Conservation (phyloP, 2,113 vertebrate species). For the Leptosomus discolor region DNA sequence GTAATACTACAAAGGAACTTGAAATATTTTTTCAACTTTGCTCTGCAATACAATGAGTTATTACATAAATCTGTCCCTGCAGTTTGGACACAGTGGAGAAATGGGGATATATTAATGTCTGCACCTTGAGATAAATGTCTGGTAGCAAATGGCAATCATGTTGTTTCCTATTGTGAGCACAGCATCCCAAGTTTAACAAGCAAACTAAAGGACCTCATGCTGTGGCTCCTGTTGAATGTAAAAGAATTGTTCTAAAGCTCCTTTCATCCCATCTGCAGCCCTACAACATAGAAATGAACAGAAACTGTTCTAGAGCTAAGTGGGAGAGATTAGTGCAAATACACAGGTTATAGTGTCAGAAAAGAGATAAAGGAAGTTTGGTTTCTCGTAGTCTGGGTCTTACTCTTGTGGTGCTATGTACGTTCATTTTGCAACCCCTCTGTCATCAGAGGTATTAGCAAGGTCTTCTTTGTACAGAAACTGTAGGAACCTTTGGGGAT, state of each 20-base stretch:
- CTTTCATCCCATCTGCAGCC: background rate
- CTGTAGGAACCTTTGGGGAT: background rate
- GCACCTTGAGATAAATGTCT: background rate
- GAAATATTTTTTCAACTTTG: background rate
- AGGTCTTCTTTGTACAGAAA: background rate
- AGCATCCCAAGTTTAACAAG: background rate
- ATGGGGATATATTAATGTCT: background rate
- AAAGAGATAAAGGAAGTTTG: background rate
- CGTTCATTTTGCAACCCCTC: background rate
- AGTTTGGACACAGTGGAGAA: background rate
- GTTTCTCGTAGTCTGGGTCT: background rate
- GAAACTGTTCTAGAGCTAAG: background rate
- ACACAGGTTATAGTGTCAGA: background rate
- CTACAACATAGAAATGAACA: background rate
- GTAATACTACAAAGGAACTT: background rate
- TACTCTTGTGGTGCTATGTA: background rate
- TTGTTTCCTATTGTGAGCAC: background rate
- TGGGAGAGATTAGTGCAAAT: background rate
- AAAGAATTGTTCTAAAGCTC: background rate
- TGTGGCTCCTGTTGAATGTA: background rate
- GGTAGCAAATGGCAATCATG: background rate
- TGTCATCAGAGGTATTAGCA: background rate
- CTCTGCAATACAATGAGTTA: background rate
- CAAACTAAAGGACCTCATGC: background rate
- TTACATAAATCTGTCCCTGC: background rate